phyloP scores from a whole-genome alignment of 1,140 invertebrate species.

The Zaprionus camerounensis region DNA sequence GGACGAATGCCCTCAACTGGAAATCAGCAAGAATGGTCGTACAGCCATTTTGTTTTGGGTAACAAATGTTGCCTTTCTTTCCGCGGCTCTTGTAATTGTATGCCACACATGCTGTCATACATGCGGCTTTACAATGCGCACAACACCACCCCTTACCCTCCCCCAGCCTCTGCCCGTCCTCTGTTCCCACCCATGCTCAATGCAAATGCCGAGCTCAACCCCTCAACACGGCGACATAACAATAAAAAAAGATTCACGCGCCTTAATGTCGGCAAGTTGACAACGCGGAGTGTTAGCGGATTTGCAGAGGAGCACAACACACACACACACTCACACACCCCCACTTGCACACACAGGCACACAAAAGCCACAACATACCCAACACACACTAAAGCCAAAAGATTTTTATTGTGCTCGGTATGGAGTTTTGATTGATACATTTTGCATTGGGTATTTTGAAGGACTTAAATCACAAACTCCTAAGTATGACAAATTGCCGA shows the following conservation, averaged over 20 bases:
- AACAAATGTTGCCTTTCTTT: constrained; percentile 65
- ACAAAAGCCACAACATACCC: constrained; percentile 11
- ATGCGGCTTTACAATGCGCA: constrained; percentile 41
- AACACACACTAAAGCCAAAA: constrained; percentile 31
- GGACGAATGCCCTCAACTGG: constrained; percentile 62
- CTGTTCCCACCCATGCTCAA: neutral
- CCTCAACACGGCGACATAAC: constrained; percentile 65
- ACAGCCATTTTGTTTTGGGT: constrained; percentile 70
- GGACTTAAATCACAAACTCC: constrained; percentile 52
- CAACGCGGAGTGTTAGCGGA: constrained; percentile 77
- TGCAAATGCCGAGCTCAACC: constrained; percentile 21
- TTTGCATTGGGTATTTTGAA: constrained; percentile 59
- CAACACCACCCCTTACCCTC: constrained; percentile 1
- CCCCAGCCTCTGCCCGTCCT: constrained; percentile 2
- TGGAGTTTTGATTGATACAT: constrained; percentile 77
- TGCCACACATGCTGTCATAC: constrained; percentile 56
- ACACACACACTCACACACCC: neutral
- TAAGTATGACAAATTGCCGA: constrained; percentile 65
- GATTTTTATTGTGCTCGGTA: constrained; percentile 53
- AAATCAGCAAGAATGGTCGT: constrained; percentile 70
- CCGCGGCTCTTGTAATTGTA: constrained; percentile 63
- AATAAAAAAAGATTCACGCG: constrained; percentile 76
- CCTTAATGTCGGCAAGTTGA: constrained; percentile 77
- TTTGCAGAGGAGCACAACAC: constrained; percentile 53
- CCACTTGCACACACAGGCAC: neutral